phyloP scores from a whole-genome alignment of 2,888 invertebrate species.

The Megaustenia siamemsis region DNA sequence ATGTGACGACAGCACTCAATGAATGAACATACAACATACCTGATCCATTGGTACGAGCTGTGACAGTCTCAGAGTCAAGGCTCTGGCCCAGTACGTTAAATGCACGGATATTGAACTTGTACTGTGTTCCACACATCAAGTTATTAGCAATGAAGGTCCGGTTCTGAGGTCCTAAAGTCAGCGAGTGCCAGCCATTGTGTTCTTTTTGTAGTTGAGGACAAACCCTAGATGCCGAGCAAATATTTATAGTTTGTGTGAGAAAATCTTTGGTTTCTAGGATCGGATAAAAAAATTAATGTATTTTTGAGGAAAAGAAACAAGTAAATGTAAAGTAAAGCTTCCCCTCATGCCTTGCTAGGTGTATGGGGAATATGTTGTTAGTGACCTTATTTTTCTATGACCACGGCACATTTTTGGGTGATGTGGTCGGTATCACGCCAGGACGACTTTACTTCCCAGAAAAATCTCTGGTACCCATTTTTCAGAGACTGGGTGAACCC shows the following conservation, averaged over 20 bases:
- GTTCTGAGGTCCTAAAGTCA: constrained; percentile 86
- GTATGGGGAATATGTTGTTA: too few species aligned
- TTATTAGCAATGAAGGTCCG: constrained; percentile 90
- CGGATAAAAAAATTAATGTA: background rate
- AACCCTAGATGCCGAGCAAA: constrained; percentile 83
- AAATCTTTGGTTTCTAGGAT: too few species aligned
- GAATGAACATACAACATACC: too few species aligned
- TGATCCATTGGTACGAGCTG: constrained; percentile 93
- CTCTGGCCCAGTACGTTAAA: constrained; percentile 96
- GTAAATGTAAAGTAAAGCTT: background rate
- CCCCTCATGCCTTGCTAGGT: too few species aligned
- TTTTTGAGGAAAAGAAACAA: background rate
- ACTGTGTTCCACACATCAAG: constrained; percentile 94
- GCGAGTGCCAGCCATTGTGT: constrained; percentile 92
- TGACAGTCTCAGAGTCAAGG: constrained; percentile 92
- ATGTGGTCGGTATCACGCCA: too few species aligned
- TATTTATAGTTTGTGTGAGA: background rate
- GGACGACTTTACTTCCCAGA: too few species aligned
- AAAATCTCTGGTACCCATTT: too few species aligned
- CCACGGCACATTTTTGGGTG: too few species aligned
- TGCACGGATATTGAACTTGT: constrained; percentile 94
- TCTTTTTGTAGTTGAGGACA: constrained; percentile 95
- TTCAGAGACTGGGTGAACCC: too few species aligned
- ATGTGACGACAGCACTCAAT: too few species aligned
- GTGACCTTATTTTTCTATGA: too few species aligned